Percentiles rank a stretch among this genome's conserved stretches.
phyloP scores from a whole-genome alignment of 2,888 invertebrate genomes.

The Mongoloraphidia duomilia region DNA sequence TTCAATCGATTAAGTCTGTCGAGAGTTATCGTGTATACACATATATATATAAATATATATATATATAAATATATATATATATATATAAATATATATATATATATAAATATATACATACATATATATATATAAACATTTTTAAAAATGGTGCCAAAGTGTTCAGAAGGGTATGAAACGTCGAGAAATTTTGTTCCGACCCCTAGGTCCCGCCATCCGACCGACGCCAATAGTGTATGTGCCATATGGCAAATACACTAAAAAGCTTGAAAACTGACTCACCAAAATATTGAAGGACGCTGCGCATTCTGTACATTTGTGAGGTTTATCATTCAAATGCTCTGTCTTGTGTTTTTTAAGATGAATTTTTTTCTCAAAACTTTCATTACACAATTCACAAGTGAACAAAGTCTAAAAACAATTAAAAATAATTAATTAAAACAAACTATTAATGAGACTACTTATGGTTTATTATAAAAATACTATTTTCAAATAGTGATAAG shows the following conservation, averaged over 20 bases:
- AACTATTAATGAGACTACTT: background rate
- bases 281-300: constrained; percentile 12
- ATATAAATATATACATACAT: constrained; percentile 1
- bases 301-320: constrained; percentile 25
- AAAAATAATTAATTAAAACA: background rate
- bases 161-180: no score
- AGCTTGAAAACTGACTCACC: constrained; percentile 1
- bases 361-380: constrained; percentile 19
- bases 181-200: no score
- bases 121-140: no score
- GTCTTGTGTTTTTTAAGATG: constrained; percentile 23
- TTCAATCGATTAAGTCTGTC: no score
- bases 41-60: background rate
- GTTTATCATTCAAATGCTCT: constrained; percentile 23
- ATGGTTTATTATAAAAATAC: background rate
- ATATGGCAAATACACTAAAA: no score
- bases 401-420: constrained; percentile 8
- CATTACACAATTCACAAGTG: constrained; percentile 22
- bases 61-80: background rate
- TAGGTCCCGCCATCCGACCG: no score
- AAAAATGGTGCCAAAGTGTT: no score
- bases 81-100: constrained; percentile 2
- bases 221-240: no score
- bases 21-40: no score
- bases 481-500: no score